These are phyloP conservation scores for Pseudococcus jackbeardsleyi DNA, from an alignment of 2,888 invertebrate species.

Conservation along the genomic window DNA sequence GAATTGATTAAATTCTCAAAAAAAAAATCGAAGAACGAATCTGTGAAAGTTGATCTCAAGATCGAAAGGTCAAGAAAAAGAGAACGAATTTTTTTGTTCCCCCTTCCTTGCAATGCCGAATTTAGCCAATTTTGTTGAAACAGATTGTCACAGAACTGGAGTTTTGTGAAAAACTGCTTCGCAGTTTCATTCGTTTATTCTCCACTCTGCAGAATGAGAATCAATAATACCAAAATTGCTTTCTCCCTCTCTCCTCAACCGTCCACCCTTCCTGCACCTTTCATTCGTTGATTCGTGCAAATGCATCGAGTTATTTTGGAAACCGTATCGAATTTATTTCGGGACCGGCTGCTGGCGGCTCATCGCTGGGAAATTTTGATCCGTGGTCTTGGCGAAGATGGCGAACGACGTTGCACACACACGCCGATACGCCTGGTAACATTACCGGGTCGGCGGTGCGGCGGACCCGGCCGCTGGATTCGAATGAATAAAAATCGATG, in stretches of 20 bases:
- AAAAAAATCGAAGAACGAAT: no score
- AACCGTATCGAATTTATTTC: not conserved
- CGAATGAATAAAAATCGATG: slow-evolving; percentile 56
- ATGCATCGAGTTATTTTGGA: not conserved
- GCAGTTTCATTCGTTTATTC: not conserved
- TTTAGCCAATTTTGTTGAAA: not conserved
- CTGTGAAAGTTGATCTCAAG: no score
- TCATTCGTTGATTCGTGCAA: not conserved
- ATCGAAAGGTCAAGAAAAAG: no score
- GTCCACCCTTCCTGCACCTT: not conserved
- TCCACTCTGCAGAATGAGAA: not conserved
- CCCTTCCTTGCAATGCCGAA: no score
- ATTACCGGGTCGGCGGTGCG: not conserved
- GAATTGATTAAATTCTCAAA: no score
- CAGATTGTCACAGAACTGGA: not conserved
- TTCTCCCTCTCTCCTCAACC: not conserved
- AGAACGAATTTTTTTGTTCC: no score
- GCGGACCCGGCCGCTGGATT: not conserved
- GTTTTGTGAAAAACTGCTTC: not conserved
- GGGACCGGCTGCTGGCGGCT: not conserved
- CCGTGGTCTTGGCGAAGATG: not conserved
- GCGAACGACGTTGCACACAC: not conserved
- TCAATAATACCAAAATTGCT: not conserved
- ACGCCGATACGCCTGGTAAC: no score
- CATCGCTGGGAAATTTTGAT: not conserved